Conservation (phyloP, 2,113 vertebrate species). For the Dicentrarchus labrax region DNA sequence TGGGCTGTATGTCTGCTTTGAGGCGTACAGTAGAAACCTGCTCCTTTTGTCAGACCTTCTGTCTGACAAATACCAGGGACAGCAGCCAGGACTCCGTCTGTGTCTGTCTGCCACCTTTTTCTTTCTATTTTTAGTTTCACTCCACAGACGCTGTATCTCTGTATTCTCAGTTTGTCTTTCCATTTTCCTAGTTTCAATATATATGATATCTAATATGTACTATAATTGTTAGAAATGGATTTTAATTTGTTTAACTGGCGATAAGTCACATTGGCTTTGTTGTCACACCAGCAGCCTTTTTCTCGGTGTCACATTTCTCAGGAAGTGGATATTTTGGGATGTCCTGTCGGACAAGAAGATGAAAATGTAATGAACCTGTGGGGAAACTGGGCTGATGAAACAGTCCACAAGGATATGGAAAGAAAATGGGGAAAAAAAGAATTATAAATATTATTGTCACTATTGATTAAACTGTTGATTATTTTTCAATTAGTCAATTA, state of each 20-base stretch:
- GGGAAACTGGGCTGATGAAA: background rate
- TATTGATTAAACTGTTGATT: too few relatives aligned
- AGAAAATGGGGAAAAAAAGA: background rate
- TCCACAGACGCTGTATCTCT: background rate
- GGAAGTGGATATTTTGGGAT: constrained; percentile 5
- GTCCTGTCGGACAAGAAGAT: background rate
- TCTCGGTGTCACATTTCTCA: background rate
- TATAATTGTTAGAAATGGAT: too few relatives aligned
- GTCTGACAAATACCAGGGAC: background rate
- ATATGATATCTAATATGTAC: background rate
- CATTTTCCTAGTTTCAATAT: too few relatives aligned
- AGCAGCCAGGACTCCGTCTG: background rate
- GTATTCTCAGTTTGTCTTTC: background rate
- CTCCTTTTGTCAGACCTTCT: constrained; percentile 6
- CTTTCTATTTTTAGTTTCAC: background rate
- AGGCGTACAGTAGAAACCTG: background rate
- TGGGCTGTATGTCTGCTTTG: constrained; percentile 1
- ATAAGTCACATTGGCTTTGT: background rate
- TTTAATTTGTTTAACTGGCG: background rate
- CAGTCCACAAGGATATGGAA: background rate
- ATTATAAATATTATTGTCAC: too few relatives aligned
- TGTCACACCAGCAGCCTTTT: too few relatives aligned
- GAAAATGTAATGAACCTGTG: background rate
- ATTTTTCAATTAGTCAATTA: too few relatives aligned
- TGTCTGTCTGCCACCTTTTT: background rate